Percentiles rank a stretch among this genome's conserved stretches.
phyloP scores from a whole-genome alignment of 2,888 invertebrate species.

The Abscondita cerata region DNA sequence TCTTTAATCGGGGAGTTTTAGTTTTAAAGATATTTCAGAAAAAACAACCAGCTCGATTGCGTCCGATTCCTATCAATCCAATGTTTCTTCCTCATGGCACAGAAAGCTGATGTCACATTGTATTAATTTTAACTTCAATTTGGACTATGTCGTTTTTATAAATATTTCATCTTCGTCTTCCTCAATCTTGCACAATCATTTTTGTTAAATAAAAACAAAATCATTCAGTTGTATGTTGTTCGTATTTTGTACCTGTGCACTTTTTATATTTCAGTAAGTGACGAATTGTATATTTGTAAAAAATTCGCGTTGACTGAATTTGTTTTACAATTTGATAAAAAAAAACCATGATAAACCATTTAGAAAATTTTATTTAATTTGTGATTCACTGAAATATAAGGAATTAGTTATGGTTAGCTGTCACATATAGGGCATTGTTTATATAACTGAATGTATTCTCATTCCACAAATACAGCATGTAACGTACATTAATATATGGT shows the following conservation, averaged over 20 bases:
- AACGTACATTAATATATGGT: constrained; percentile 44
- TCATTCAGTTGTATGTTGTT: constrained; percentile 24
- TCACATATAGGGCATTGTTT: constrained; percentile 31
- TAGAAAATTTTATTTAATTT: constrained; percentile 28
- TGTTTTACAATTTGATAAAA: constrained; percentile 33
- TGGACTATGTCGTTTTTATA: constrained; percentile 38
- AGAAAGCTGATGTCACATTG: constrained; percentile 63
- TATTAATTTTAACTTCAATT: constrained; percentile 20
- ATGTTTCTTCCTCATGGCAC: constrained; percentile 70
- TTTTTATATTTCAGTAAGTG: constrained; percentile 30
- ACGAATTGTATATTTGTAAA: constrained; percentile 28
- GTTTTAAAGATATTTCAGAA: constrained; percentile 62
- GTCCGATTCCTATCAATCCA: constrained; percentile 79
- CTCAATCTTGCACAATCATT: constrained; percentile 46
- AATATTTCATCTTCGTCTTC: constrained; percentile 47
- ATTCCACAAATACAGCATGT: constrained; percentile 52
- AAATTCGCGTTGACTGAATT: constrained; percentile 9
- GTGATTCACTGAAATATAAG: constrained; percentile 37
- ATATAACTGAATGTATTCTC: constrained; percentile 45
- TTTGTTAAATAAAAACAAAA: constrained; percentile 29
- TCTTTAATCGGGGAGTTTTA: neutral
- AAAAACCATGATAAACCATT: constrained; percentile 7
- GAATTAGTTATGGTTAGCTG: constrained; percentile 32
- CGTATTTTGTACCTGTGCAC: constrained; percentile 35
- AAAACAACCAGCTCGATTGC: constrained; percentile 78